These are phyloP conservation scores for Brachionus rotundiformis DNA, from an alignment of 1,140 invertebrate genomes.

Conservation along the genomic window DNA sequence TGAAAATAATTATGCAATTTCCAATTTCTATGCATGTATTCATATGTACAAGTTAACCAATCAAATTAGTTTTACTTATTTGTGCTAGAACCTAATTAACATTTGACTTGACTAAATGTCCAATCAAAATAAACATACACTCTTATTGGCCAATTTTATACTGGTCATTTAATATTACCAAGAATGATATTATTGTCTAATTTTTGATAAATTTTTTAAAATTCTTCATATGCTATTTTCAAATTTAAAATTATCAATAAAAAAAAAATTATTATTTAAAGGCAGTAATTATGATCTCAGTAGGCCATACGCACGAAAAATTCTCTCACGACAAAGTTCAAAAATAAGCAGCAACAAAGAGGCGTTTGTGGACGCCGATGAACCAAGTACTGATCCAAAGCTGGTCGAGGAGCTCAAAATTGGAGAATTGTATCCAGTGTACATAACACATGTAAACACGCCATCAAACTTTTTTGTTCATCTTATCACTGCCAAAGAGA, in stretches of 20 bases:
- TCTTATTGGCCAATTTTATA: no score
- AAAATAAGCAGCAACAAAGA: background rate
- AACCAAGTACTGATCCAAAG: background rate
- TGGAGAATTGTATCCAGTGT: background rate
- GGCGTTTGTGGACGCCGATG: background rate
- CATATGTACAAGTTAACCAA: no score
- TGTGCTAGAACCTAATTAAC: no score
- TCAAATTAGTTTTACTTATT: no score
- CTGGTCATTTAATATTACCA: no score
- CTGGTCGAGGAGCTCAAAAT: background rate
- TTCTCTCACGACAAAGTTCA: background rate
- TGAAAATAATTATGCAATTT: no score
- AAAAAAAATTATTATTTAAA: background rate
- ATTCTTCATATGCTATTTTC: no score
- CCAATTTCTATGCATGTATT: no score
- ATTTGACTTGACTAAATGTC: no score
- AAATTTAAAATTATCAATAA: background rate
- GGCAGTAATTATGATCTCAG: background rate
- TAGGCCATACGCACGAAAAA: background rate
- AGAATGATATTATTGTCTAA: no score
- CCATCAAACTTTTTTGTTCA: slow-evolving; percentile 48
- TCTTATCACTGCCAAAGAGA: background rate
- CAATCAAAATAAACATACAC: no score
- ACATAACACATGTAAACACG: slow-evolving; percentile 7
- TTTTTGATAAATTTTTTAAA: no score